These are phyloP conservation scores for Phlogophora meticulosa DNA, from an alignment of 2,888 invertebrate genomes.

Conservation along the genomic window DNA sequence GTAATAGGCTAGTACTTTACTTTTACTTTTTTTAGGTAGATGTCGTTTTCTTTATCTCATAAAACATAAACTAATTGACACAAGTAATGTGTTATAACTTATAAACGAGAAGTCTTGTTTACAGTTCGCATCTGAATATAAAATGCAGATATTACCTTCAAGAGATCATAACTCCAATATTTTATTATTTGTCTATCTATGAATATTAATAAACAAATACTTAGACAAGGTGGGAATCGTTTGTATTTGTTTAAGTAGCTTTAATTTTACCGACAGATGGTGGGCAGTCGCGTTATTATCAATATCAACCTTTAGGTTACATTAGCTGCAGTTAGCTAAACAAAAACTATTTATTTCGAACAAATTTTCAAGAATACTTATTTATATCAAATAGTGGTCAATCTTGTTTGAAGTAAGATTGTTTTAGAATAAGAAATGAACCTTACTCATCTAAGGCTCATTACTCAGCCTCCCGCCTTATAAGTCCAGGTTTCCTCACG, in stretches of 20 bases:
- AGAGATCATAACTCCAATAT: constrained; percentile 24
- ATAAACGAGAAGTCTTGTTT: neutral
- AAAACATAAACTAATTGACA: neutral
- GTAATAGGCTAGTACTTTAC: too few species aligned
- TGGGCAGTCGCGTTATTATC: neutral
- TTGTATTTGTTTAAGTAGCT: constrained; percentile 12
- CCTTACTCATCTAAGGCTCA: too few species aligned
- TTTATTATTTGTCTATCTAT: constrained; percentile 26
- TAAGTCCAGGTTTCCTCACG: too few species aligned
- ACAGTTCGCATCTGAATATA: constrained; percentile 2
- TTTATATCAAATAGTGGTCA: too few species aligned
- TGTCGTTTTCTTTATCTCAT: neutral
- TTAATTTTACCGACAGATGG: neutral
- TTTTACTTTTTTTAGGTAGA: neutral
- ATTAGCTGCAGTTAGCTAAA: too few species aligned
- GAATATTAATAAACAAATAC: constrained; percentile 36
- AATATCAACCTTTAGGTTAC: neutral
- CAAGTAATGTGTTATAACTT: neutral
- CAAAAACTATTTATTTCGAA: too few species aligned
- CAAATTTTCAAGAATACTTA: too few species aligned
- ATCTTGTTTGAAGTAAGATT: too few species aligned
- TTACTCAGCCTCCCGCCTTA: too few species aligned
- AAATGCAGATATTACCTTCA: neutral
- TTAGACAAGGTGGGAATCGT: constrained; percentile 3
- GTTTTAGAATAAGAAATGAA: too few species aligned